These are phyloP conservation scores for Leptinotarsa lineolata DNA, from an alignment of 1,140 invertebrate species.

Conservation along the genomic window DNA sequence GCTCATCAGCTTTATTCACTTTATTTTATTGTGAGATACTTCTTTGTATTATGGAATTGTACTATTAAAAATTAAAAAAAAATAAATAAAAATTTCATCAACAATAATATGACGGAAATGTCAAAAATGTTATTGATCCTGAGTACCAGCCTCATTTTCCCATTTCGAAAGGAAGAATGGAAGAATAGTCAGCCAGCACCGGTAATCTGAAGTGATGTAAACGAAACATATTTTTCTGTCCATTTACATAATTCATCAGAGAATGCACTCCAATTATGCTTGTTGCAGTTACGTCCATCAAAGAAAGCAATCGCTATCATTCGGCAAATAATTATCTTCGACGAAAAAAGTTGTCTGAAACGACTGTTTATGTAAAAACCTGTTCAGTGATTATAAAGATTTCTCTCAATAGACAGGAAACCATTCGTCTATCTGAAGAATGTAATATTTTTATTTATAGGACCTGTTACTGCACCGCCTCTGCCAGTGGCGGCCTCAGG, in stretches of 20 bases:
- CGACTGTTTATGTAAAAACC: conserved; percentile 18
- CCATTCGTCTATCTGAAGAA: conserved; percentile 17
- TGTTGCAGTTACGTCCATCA: background rate
- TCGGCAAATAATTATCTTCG: conserved; percentile 1
- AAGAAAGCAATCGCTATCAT: conserved; percentile 3
- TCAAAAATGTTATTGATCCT: too few relatives aligned
- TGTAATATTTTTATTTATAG: conserved; percentile 20
- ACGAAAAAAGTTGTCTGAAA: conserved; percentile 3
- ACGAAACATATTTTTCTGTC: background rate
- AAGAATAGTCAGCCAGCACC: too few relatives aligned
- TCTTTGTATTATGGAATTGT: too few relatives aligned
- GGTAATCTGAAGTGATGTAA: background rate
- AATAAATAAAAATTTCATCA: too few relatives aligned
- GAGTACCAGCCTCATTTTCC: too few relatives aligned
- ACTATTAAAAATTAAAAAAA: too few relatives aligned
- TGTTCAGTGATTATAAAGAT: conserved; percentile 16
- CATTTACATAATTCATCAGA: background rate
- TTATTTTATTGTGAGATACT: too few relatives aligned
- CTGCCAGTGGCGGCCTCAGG: too few relatives aligned
- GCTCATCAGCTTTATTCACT: too few relatives aligned
- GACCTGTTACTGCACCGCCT: background rate
- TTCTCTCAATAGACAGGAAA: conserved; percentile 19
- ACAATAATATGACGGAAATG: too few relatives aligned
- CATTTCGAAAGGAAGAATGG: too few relatives aligned
- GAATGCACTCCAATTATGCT: background rate